Evolutionary conservation across 2,113 vertebrate species (phyloP).

Genomic region (Gambusia holbrooki): DNA sequence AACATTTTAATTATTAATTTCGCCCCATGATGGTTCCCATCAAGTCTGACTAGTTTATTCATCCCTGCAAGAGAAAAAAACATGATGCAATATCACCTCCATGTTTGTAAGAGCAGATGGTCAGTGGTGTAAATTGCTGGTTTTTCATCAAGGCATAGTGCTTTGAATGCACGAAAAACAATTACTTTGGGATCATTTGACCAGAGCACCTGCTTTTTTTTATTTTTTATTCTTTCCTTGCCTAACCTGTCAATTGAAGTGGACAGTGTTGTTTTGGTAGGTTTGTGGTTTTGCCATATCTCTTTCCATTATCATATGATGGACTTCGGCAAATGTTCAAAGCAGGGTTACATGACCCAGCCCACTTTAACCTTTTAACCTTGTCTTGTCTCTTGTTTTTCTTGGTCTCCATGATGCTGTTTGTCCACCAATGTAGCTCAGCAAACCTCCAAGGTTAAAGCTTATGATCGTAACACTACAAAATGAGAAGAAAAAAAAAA

Average conservation of each 20-base stretch:
- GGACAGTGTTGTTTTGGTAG: background rate
- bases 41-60: background rate
- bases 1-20: background rate
- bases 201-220: no score
- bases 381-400: background rate
- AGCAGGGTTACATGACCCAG: no score
- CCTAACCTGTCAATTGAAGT: background rate
- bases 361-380: background rate
- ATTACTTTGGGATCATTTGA: no score
- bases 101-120: background rate
- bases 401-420: background rate
- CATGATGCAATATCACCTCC: background rate
- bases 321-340: no score
- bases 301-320: no score
- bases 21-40: background rate
- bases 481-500: background rate
- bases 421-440: background rate
- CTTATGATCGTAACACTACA: background rate
- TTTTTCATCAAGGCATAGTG: background rate
- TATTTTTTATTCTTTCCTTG: background rate
- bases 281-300: no score
- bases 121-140: background rate
- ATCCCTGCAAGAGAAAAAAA: background rate
- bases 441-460: background rate
- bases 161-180: background rate